Evolutionary conservation across 2,113 vertebrate genomes (phyloP).

Genomic region (Mus musculus): DNA sequence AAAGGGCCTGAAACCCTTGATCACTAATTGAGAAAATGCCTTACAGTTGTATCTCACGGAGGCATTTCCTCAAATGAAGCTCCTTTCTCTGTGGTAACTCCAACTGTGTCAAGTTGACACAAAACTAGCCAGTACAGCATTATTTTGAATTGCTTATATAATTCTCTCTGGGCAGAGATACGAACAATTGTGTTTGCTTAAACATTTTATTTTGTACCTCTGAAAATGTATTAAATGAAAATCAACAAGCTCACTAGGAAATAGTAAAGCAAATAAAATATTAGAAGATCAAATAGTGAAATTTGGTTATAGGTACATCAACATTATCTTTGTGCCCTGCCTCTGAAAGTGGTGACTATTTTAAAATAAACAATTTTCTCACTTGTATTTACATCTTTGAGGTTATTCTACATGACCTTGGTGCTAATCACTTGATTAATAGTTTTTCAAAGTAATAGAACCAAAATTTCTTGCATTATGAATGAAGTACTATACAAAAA

Average conservation of each 20-base stretch:
- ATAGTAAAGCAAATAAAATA: constrained; percentile 1
- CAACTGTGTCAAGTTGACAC: too few species aligned
- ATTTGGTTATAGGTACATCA: background rate
- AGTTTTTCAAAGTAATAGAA: constrained; percentile 4
- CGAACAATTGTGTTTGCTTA: background rate
- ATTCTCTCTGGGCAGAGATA: background rate
- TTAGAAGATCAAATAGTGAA: background rate
- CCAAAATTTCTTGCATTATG: background rate
- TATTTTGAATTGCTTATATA: background rate
- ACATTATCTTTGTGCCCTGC: background rate
- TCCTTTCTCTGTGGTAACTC: too few species aligned
- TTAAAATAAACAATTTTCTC: background rate
- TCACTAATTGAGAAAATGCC: too few species aligned
- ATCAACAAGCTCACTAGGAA: background rate
- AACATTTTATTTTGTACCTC: constrained; percentile 40
- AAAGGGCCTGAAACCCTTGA: too few species aligned
- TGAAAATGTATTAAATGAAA: constrained; percentile 5
- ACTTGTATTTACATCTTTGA: background rate
- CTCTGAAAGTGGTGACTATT: background rate
- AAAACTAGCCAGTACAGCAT: too few species aligned
- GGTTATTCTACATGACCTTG: background rate
- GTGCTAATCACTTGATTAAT: background rate
- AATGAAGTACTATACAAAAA: constrained; percentile 31
- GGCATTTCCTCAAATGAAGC: too few species aligned
- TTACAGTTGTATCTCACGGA: too few species aligned